Base-by-base conservation (phyloP, 30 jellyfish, hydroid and myxozoan species). In the Calvadosia cruxmelitensis region DNA sequence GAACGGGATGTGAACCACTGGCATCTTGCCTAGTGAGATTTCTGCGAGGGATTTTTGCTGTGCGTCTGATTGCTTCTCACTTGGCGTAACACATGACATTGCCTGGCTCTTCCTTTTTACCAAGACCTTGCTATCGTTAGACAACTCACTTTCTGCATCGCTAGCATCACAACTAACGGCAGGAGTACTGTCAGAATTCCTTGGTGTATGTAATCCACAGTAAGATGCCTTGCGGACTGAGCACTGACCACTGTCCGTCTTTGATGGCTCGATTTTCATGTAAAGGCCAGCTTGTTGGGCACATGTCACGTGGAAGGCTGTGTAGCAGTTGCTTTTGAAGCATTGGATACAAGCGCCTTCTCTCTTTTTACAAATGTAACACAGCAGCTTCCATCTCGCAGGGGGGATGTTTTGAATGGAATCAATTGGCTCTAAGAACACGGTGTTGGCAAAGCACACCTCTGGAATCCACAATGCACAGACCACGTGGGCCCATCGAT, bases 391-490 rank as follows among this genome's bases (percentile, higher is more conserved):
- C 95, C 95, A 84, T 75, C 99, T 69, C 0, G 95, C 96, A 27
- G 95, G 78, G 0, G 99, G 95, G 64, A 92, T 83, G 29, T 92
- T 81, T 71, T 69, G 85, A 27, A 92, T 84, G 3, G 98, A 89
- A 57, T 92, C 99, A 31, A 92, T 84, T 1, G 99, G 96, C 67
- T 92, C 99, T 26, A 92, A 79, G 82, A 92, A 92, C 1, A 84
- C 99, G 1, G 96, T 92, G 50, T 92, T 92, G 0, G 99, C 94
- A 84, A 92, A 92, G 51, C 95, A 83, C 32, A 84, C 96, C 64
- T 84, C 99, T 26, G 99, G 99, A 30, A 92, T 84, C 99, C 96
- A 92, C 26, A 92, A 76, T 2, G 99, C 99, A 75, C 99, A 92
- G 0, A 92, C 92, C 25, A 92, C 95, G 80, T 92, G 99, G 0